These are phyloP conservation scores for Dermolepida albohirtum DNA, from an alignment of 2,888 invertebrate species.

Conservation along the genomic window DNA sequence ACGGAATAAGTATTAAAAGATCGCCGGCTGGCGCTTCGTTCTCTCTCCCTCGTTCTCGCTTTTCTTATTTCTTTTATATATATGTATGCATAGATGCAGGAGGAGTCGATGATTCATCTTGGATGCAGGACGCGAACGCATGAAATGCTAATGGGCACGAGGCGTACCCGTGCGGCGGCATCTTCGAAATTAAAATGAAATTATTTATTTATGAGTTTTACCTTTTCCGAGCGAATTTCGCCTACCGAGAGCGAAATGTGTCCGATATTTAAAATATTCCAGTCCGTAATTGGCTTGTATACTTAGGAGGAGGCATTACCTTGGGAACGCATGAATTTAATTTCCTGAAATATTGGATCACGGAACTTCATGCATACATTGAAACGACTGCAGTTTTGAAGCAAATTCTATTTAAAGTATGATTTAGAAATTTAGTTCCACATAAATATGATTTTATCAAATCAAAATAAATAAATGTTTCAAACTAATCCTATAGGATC, in stretches of 20 bases:
- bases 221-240: constrained; percentile 14
- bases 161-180: background rate
- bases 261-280: constrained; percentile 27
- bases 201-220: constrained; percentile 38
- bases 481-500: too few relatives aligned
- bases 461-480: too few relatives aligned
- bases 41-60: background rate
- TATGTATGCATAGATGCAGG: constrained; percentile 33
- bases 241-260: constrained; percentile 8
- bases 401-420: too few relatives aligned
- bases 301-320: background rate
- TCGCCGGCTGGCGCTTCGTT: constrained; percentile 3
- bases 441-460: too few relatives aligned
- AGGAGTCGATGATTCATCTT: constrained; percentile 32
- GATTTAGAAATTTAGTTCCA: too few relatives aligned
- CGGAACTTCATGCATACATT: constrained; percentile 12
- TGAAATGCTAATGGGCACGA: constrained; percentile 24
- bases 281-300: constrained; percentile 14
- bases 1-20: constrained; percentile 34
- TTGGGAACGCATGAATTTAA: constrained; percentile 11
- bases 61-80: background rate
- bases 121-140: constrained; percentile 7
- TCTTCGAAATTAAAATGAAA: constrained; percentile 36
- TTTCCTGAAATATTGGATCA: constrained; percentile 11
- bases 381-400: too few relatives aligned